Percentiles rank a stretch among this genome's conserved stretches.
Conservation (phyloP, 2,888 invertebrate genomes). For the Leptura quadrifasciata region DNA sequence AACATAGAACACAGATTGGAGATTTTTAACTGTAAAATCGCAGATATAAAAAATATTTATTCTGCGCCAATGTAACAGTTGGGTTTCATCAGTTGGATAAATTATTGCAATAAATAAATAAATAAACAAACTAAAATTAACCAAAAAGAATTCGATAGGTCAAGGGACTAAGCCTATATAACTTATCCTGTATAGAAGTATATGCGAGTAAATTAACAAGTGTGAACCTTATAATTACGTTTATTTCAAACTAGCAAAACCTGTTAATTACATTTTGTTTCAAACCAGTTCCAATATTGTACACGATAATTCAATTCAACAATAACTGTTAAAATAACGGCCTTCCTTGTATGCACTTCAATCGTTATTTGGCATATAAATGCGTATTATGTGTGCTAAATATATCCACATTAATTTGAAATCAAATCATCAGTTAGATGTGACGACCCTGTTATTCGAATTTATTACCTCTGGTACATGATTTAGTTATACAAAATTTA, state of each 20-base stretch:
- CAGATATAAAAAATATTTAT: no score
- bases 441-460: not conserved
- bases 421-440: slow-evolving; percentile 26
- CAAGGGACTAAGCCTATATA: no score
- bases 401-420: slow-evolving; percentile 23
- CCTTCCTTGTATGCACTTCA: slow-evolving; percentile 37
- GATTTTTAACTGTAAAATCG: no score
- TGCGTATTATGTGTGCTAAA: slow-evolving; percentile 18
- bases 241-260: not conserved
- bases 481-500: slow-evolving; percentile 16
- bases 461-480: slow-evolving; percentile 10
- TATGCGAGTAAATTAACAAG: not conserved
- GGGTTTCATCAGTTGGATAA: no score
- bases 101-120: no score
- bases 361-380: slow-evolving; percentile 40
- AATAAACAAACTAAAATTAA: no score
- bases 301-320: slow-evolving; percentile 32
- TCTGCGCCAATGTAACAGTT: no score
- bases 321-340: slow-evolving; percentile 46
- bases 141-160: no score
- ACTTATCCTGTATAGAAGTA: not conserved
- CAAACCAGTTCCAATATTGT: slow-evolving; percentile 7
- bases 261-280: slow-evolving; percentile 24
- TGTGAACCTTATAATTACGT: not conserved
- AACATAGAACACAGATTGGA: no score